Evolutionary conservation across 1,140 invertebrate genomes (phyloP).

Genomic region (Drosophila lacertosa): DNA sequence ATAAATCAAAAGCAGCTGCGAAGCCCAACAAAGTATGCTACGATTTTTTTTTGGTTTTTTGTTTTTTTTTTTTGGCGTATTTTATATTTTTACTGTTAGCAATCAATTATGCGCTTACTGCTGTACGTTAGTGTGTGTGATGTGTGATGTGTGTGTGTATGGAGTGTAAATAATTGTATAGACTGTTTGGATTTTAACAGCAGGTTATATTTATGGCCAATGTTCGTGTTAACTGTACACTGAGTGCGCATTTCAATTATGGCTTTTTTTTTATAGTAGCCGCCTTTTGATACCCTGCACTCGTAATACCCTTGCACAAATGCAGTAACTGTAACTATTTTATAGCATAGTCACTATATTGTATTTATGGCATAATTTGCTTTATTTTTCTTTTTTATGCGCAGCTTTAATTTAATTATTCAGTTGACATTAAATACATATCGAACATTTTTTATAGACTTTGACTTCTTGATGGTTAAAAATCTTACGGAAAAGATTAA

Average conservation of each 20-base stretch:
- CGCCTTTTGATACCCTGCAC: constrained; percentile 1
- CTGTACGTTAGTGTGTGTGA: constrained; percentile 23
- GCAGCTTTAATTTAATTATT: too few species aligned
- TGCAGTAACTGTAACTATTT: not conserved
- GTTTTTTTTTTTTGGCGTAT: not conserved
- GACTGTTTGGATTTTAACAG: constrained; percentile 23
- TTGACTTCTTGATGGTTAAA: too few species aligned
- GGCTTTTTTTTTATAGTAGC: constrained; percentile 17
- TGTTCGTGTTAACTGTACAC: constrained; percentile 31
- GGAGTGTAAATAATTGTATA: constrained; percentile 31
- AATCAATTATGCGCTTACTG: constrained; percentile 51
- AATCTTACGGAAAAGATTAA: too few species aligned
- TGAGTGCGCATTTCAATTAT: constrained; percentile 38
- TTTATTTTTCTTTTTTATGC: too few species aligned
- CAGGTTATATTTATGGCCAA: constrained; percentile 58
- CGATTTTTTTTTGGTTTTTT: constrained; percentile 27
- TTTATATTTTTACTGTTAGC: constrained; percentile 28
- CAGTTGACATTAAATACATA: too few species aligned
- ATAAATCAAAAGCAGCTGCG: constrained; percentile 47
- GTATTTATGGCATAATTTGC: too few species aligned
- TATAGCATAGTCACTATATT: too few species aligned
- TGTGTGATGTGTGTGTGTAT: constrained; percentile 7
- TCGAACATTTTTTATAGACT: too few species aligned
- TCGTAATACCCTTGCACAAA: not conserved
- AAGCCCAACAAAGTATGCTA: constrained; percentile 80